Evolutionary conservation across 2,888 invertebrate species (phyloP).

Genomic region (Temnothorax rugatulus): DNA sequence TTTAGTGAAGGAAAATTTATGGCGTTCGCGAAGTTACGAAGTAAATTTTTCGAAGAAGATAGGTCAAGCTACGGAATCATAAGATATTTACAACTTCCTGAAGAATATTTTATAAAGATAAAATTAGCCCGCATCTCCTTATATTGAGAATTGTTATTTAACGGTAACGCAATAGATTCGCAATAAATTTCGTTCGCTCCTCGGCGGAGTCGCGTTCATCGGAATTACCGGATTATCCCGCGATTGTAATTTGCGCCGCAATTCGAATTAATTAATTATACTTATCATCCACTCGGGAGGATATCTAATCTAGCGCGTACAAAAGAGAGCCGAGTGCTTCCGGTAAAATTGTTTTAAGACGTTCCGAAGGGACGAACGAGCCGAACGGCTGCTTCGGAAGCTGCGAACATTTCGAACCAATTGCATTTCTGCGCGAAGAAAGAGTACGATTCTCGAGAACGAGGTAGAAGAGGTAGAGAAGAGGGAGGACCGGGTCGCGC

Average conservation of each 20-base stretch:
- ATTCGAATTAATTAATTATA: slow-evolving; percentile 51
- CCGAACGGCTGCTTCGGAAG: slow-evolving; percentile 31
- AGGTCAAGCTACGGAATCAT: slow-evolving; percentile 38
- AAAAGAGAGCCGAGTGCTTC: slow-evolving; percentile 38
- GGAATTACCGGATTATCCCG: slow-evolving; percentile 40
- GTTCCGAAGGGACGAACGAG: slow-evolving; percentile 22
- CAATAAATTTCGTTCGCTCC: slow-evolving; percentile 11
- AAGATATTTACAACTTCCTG: slow-evolving; percentile 30
- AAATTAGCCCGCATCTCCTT: slow-evolving; percentile 4
- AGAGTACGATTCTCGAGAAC: slow-evolving; percentile 45
- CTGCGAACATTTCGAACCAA: slow-evolving; percentile 46
- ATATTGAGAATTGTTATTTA: slow-evolving; percentile 30
- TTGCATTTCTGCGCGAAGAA: slow-evolving; percentile 61
- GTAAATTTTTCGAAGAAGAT: slow-evolving; percentile 37
- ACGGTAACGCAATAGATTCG: slow-evolving; percentile 26
- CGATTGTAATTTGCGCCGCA: slow-evolving; percentile 42
- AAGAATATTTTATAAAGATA: slow-evolving; percentile 31
- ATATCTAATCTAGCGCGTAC: slow-evolving; percentile 49
- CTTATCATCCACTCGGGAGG: slow-evolving; percentile 35
- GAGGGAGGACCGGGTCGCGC: slow-evolving; percentile 29
- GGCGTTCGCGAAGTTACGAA: slow-evolving; percentile 31
- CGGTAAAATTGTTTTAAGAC: slow-evolving; percentile 55
- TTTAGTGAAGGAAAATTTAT: slow-evolving; percentile 51
- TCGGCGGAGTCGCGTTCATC: not conserved
- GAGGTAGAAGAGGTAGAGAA: slow-evolving; percentile 19